These are phyloP conservation scores for Zonotrichia leucophrys DNA, from an alignment of 2,113 vertebrate species.

Conservation along the genomic window DNA sequence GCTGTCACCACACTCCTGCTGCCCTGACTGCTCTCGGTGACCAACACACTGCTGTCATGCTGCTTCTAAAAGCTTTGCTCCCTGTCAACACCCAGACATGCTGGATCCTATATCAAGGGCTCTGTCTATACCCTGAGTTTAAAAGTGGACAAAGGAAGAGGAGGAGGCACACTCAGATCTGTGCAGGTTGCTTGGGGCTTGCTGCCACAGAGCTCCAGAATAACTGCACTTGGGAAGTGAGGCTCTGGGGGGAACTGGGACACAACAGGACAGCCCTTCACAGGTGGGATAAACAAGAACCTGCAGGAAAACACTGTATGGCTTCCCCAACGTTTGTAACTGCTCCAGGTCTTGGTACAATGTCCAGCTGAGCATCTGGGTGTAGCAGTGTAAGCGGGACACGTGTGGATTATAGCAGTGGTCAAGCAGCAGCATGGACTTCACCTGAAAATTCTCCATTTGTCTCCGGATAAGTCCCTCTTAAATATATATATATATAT, in stretches of 20 bases:
- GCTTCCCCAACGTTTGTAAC: accelerated
- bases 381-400: not conserved
- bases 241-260: not conserved
- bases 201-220: accelerated
- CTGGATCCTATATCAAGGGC: not conserved
- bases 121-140: not conserved
- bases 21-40: not conserved
- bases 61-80: not conserved
- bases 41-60: accelerated
- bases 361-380: not conserved
- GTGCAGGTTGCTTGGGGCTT: not conserved
- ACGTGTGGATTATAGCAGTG: not conserved
- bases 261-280: not conserved
- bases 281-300: not conserved
- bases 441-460: not conserved
- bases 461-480: not conserved
- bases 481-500: not conserved
- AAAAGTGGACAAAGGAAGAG: not conserved
- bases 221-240: not conserved
- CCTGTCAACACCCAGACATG: not conserved
- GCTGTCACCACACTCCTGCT: not conserved
- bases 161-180: not conserved
- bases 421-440: not conserved
- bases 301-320: not conserved
- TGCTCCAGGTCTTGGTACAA: not conserved